phyloP scores from a whole-genome alignment of 2,797 vertebrate species.

The Orientallactaga sibirica region DNA sequence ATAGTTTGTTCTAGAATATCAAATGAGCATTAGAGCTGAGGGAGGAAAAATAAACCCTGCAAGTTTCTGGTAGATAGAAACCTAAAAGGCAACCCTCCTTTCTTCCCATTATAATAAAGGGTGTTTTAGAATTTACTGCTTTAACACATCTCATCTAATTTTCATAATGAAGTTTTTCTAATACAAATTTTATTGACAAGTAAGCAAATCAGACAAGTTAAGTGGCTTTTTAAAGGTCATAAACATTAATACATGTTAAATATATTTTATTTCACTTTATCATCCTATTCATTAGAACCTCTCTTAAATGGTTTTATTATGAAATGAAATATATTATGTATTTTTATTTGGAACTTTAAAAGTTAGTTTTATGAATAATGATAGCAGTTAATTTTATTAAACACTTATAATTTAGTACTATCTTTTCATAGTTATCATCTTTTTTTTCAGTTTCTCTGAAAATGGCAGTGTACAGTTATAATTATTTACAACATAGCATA shows the following conservation, averaged over 20 bases:
- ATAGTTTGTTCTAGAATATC: neutral
- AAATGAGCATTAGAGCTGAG: conserved; percentile 5
- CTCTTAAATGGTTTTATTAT: neutral
- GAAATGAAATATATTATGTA: neutral
- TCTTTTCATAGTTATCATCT: neutral
- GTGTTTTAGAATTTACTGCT: neutral
- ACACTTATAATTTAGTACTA: conserved; percentile 1
- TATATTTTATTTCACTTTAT: neutral
- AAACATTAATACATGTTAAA: neutral
- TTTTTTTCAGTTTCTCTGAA: conserved; percentile 19
- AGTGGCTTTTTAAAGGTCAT: neutral
- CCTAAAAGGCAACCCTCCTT: neutral
- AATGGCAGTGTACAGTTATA: neutral
- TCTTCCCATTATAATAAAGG: neutral
- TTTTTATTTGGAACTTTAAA: neutral
- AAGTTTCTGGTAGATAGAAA: conserved; percentile 18
- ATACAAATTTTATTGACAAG: neutral
- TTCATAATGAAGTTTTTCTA: neutral
- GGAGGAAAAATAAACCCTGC: neutral
- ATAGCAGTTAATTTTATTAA: neutral
- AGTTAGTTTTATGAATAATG: conserved; percentile 2
- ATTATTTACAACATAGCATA: neutral
- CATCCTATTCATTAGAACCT: neutral
- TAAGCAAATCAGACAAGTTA: neutral
- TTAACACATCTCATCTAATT: neutral